A percentile compares a stretch with the other conserved stretches of the same genome.
Conservation (phyloP, 37 sponge, comb jelly and placozoan genomes). For the Crambe crambe region DNA sequence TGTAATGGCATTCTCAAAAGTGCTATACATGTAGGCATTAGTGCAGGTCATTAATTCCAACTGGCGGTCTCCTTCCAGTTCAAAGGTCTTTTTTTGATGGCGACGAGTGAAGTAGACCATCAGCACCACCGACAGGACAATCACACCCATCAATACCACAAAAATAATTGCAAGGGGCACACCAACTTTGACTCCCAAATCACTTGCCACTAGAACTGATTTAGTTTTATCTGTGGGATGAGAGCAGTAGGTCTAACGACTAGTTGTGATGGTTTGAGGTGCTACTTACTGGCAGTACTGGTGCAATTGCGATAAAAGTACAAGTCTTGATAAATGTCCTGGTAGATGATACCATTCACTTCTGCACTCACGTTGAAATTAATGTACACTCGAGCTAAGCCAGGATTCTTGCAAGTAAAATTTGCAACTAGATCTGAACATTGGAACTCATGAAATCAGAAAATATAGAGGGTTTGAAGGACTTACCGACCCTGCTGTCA, state of each 20-base stretch:
- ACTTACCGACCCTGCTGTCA: background rate
- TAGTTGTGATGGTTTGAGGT: no score
- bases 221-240: no score
- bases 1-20: slow-evolving; percentile 4
- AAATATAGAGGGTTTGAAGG: background rate
- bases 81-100: background rate
- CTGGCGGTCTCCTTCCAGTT: background rate
- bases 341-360: slow-evolving; percentile 14
- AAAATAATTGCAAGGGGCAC: slow-evolving; percentile 8
- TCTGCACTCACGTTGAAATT: slow-evolving; percentile 9
- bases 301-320: slow-evolving; percentile 36
- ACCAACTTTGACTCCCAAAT: background rate
- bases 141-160: background rate
- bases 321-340: background rate
- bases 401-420: slow-evolving; percentile 10
- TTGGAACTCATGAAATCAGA: background rate
- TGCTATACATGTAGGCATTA: slow-evolving; percentile 14
- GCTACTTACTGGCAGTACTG: background rate
- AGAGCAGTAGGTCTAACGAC: no score
- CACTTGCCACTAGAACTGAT: no score
- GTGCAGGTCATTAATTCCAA: background rate
- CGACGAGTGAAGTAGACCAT: slow-evolving; percentile 16
- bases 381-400: background rate
- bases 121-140: background rate
- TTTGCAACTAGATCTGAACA: slow-evolving; percentile 3